phyloP scores from a whole-genome alignment of 2,888 invertebrate genomes.

The Gymnoscelis rufifasciata region DNA sequence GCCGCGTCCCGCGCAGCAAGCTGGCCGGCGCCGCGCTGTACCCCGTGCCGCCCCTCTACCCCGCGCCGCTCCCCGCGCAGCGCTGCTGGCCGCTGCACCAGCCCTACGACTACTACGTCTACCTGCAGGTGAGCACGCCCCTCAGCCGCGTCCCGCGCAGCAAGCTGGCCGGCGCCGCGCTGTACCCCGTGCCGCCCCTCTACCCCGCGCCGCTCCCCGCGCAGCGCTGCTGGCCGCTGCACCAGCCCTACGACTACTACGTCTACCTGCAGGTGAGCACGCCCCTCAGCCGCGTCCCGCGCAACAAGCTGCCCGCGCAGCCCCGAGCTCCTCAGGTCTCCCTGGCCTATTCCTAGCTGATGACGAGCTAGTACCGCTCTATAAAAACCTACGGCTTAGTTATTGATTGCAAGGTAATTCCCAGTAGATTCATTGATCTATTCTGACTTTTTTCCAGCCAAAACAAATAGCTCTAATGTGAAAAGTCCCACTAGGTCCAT shows the following conservation, averaged over 20 bases:
- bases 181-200: constrained; percentile 69
- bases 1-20: constrained; percentile 96
- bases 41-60: constrained; percentile 69
- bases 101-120: constrained; percentile 83
- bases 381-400: no score
- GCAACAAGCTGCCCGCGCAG: no score
- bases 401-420: no score
- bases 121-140: constrained; percentile 84
- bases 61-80: constrained; percentile 70
- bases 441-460: no score
- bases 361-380: no score
- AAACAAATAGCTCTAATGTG: no score
- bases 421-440: no score
- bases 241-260: constrained; percentile 81
- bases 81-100: constrained; percentile 75
- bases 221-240: constrained; percentile 75
- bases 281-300: no score
- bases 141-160: constrained; percentile 96
- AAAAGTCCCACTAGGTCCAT: no score
- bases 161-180: constrained; percentile 79
- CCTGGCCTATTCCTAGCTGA: no score
- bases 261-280: constrained; percentile 81
- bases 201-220: constrained; percentile 70
- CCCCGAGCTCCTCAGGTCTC: no score
- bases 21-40: constrained; percentile 64